Percentiles rank a stretch among this genome's conserved stretches.
These are phyloP conservation scores for Rhamphomyia laevipes DNA, from an alignment of 2,888 invertebrate genomes.

Conservation along the genomic window DNA sequence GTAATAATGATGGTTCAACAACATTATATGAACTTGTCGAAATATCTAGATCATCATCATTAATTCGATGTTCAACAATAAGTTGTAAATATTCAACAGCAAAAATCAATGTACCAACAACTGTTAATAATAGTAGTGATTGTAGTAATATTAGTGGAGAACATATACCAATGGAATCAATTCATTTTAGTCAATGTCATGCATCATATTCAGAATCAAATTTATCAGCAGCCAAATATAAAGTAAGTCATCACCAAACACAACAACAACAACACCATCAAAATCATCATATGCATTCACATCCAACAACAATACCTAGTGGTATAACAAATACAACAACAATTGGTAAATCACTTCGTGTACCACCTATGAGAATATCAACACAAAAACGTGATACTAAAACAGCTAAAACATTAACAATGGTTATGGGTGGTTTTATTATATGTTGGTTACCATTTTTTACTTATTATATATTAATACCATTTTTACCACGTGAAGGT, in stretches of 20 bases:
- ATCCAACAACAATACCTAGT: constrained; percentile 3
- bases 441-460: constrained; percentile 86
- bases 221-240: constrained; percentile 12
- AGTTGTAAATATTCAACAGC: constrained; percentile 23
- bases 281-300: constrained; percentile 11
- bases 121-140: not conserved
- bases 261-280: constrained; percentile 11
- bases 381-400: constrained; percentile 68
- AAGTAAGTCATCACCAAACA: constrained; percentile 4
- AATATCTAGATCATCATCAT: constrained; percentile 26
- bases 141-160: not conserved
- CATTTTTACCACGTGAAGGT: constrained; percentile 54
- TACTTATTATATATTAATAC: constrained; percentile 68
- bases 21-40: constrained; percentile 34
- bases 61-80: constrained; percentile 27
- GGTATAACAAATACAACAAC: no score
- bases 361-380: constrained; percentile 45
- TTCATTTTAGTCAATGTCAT: constrained; percentile 27
- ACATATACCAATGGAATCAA: constrained; percentile 17
- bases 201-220: constrained; percentile 27
- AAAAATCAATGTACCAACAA: not conserved
- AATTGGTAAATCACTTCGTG: constrained; percentile 20
- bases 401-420: constrained; percentile 75
- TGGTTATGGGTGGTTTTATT: constrained; percentile 82
- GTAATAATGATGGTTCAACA: constrained; percentile 16